Evolutionary conservation across 2,797 vertebrate species (phyloP).

Genomic region (Spea hammondii): DNA sequence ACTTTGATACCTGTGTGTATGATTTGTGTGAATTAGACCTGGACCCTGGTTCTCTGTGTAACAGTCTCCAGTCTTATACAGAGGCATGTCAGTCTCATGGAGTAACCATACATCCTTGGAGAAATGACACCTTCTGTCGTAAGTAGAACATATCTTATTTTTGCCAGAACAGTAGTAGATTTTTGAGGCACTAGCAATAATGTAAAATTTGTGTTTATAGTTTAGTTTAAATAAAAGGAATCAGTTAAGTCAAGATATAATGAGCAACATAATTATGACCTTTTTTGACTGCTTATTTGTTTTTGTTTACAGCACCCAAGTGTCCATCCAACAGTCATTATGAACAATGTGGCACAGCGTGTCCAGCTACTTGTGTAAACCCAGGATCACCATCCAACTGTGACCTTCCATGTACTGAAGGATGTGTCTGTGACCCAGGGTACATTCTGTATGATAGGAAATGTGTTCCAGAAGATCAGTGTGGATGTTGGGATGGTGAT

Average conservation of each 20-base stretch:
- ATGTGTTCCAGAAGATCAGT: slow-evolving; percentile 57
- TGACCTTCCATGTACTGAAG: slow-evolving; percentile 51
- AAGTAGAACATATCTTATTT: slow-evolving; percentile 49
- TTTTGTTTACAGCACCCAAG: slow-evolving; percentile 21
- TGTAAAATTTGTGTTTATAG: no score
- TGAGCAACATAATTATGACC: no score
- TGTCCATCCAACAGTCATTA: slow-evolving; percentile 58
- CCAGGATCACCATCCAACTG: background rate
- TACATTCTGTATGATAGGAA: slow-evolving; percentile 56
- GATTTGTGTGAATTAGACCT: slow-evolving; percentile 61
- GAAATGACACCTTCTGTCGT: slow-evolving; percentile 64
- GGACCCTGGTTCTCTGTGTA: slow-evolving; percentile 53
- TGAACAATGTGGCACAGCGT: slow-evolving; percentile 57
- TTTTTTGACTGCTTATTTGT: background rate
- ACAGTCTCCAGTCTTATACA: slow-evolving; percentile 60
- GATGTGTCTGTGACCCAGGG: slow-evolving; percentile 56
- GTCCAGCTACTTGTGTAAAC: slow-evolving; percentile 59
- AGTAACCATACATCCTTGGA: slow-evolving; percentile 54
- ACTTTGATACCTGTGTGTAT: slow-evolving; percentile 58
- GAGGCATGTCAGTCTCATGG: slow-evolving; percentile 59
- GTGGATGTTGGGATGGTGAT: slow-evolving; percentile 66
- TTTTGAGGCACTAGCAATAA: no score
- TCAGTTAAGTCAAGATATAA: no score
- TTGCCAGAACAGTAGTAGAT: no score
- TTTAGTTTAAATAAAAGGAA: no score